Evolutionary conservation across 2,113 vertebrate species (phyloP).

Genomic region (Alligator mississippiensis): DNA sequence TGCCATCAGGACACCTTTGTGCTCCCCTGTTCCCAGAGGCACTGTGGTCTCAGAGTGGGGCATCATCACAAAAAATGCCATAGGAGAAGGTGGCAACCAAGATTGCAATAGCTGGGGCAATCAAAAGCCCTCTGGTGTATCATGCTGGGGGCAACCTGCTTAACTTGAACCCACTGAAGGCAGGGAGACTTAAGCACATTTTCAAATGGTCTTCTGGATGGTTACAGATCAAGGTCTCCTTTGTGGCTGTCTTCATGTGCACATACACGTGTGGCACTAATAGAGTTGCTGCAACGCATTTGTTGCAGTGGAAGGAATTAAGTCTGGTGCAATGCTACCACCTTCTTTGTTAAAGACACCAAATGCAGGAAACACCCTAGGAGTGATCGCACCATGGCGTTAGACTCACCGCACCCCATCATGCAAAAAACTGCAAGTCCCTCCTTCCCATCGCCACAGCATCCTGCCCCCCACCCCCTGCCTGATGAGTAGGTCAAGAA

Average conservation of each 20-base stretch:
- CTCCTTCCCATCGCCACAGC: neutral
- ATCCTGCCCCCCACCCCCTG: rapidly evolving
- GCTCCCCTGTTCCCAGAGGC: neutral
- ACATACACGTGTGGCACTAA: neutral
- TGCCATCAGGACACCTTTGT: too few species aligned
- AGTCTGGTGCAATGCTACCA: neutral
- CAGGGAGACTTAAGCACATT: neutral
- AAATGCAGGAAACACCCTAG: neutral
- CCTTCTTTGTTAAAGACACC: neutral
- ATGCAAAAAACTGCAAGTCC: neutral
- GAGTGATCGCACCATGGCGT: neutral
- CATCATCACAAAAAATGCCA: neutral
- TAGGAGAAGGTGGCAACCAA: neutral
- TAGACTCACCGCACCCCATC: neutral
- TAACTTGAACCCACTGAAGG: neutral
- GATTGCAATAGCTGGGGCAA: neutral
- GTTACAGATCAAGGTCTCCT: too few species aligned
- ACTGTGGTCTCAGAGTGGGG: neutral
- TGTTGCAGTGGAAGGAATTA: neutral
- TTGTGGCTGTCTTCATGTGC: neutral
- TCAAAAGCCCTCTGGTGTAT: neutral
- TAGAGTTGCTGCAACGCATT: neutral
- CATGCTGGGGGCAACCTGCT: neutral
- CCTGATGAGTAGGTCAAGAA: neutral
- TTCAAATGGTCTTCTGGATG: neutral